Percentiles rank a stretch among this genome's conserved stretches.
Conservation (phyloP, 2,113 vertebrate genomes). For the Gallinago jamesoni region DNA sequence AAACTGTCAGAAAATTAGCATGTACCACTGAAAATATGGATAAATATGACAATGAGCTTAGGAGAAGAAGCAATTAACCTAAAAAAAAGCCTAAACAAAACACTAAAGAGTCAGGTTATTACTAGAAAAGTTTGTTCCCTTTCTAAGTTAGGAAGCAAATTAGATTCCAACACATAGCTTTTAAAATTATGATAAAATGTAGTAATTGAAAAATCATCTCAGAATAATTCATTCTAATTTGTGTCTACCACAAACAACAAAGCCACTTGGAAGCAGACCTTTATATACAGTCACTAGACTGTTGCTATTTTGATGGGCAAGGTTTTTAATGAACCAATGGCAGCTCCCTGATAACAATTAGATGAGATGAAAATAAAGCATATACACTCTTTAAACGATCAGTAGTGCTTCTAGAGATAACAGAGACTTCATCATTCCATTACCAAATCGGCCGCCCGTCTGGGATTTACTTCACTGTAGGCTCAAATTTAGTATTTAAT, state of each 20-base stretch:
- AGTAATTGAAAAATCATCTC: neutral
- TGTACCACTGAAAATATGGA: neutral
- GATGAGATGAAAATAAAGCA: constrained; percentile 44
- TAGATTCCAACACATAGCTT: neutral
- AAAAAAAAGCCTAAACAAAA: neutral
- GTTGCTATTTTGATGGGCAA: neutral
- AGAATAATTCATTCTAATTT: constrained; percentile 13
- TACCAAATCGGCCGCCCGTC: neutral
- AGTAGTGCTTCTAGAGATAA: neutral
- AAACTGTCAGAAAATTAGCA: neutral
- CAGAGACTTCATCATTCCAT: neutral
- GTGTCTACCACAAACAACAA: neutral
- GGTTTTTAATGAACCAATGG: constrained; percentile 37
- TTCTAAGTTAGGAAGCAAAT: neutral
- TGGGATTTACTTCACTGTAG: neutral
- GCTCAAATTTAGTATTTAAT: constrained; percentile 18
- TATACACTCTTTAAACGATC: constrained; percentile 8
- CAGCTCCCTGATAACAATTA: constrained; percentile 27
- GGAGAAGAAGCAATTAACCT: neutral
- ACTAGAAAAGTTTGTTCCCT: neutral
- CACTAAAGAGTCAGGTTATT: neutral
- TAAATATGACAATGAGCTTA: neutral
- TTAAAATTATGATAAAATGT: constrained; percentile 22
- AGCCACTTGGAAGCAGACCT: constrained; percentile 8
- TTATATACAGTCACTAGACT: constrained; percentile 5